Evolutionary conservation across 2,113 vertebrate genomes (phyloP).

Genomic region (Phylloscopus trochiloides): DNA sequence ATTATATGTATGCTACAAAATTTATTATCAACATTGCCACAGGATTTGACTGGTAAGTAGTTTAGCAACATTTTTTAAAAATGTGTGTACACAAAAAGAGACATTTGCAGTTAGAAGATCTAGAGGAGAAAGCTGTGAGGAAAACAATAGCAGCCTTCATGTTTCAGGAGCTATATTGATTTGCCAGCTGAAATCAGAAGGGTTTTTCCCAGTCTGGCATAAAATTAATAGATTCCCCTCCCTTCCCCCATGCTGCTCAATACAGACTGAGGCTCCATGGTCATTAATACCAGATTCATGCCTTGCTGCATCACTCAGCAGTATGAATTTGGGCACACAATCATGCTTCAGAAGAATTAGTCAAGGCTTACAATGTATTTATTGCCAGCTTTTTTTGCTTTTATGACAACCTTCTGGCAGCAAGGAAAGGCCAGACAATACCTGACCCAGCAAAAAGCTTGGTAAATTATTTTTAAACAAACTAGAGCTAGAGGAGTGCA

Average conservation of each 20-base stretch:
- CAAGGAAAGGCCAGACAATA: not conserved
- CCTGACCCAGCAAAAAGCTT: constrained; percentile 4
- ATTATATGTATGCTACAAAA: constrained; percentile 45
- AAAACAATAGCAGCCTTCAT: constrained; percentile 52
- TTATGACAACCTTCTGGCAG: not conserved
- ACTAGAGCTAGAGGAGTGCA: not conserved
- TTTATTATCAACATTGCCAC: constrained; percentile 57
- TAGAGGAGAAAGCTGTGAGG: constrained; percentile 2
- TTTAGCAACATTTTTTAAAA: constrained; percentile 41
- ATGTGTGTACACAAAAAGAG: not conserved
- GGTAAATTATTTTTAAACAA: not conserved
- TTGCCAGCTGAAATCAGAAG: constrained; percentile 34
- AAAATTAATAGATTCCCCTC: not conserved
- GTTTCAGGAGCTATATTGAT: constrained; percentile 22
- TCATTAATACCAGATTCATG: constrained; percentile 50
- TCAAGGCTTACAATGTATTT: not conserved
- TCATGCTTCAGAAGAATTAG: not conserved
- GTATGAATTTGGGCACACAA: constrained; percentile 12
- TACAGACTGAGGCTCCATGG: constrained; percentile 1
- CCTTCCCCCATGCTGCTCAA: constrained; percentile 9
- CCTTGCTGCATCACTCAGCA: constrained; percentile 17
- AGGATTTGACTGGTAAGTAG: constrained; percentile 51
- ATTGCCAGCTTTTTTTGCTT: not conserved
- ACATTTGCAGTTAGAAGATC: constrained; percentile 4
- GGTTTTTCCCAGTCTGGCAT: not conserved